Evolutionary conservation across 2,797 vertebrate species (phyloP).

Genomic region (Gobionotothen gibberifrons): DNA sequence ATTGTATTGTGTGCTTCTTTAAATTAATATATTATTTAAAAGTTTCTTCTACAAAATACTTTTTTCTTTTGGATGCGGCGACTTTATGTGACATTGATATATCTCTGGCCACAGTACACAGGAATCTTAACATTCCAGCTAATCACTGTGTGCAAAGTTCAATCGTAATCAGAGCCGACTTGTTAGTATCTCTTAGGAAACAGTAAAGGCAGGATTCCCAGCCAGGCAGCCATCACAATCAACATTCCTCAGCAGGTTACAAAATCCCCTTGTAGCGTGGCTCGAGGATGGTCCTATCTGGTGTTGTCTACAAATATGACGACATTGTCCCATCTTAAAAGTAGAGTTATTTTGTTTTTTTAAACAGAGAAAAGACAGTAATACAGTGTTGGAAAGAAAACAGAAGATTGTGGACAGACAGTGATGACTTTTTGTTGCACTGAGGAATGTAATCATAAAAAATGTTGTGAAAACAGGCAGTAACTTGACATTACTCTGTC

Average conservation of each 20-base stretch:
- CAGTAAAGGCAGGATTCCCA: slow-evolving; percentile 79
- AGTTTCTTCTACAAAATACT: too few relatives aligned
- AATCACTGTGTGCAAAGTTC: slow-evolving; percentile 85
- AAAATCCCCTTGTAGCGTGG: slow-evolving; percentile 67
- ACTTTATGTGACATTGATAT: slow-evolving; percentile 68
- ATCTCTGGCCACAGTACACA: slow-evolving; percentile 69
- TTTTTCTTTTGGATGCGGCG: slow-evolving; percentile 30
- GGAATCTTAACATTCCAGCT: slow-evolving; percentile 82
- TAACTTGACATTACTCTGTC: slow-evolving; percentile 6
- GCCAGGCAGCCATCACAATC: slow-evolving; percentile 80
- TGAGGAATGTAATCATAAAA: slow-evolving; percentile 12
- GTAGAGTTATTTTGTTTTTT: slow-evolving; percentile 11
- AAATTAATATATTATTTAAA: too few relatives aligned
- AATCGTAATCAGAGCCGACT: slow-evolving; percentile 76
- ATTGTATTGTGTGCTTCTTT: neutral
- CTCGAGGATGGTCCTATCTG: slow-evolving; percentile 60
- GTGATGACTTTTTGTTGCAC: neutral
- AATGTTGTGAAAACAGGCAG: neutral
- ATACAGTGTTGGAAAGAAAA: slow-evolving; percentile 5
- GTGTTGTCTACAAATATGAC: slow-evolving; percentile 44
- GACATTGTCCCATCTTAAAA: slow-evolving; percentile 46
- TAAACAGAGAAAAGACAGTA: neutral
- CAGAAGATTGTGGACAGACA: slow-evolving; percentile 7
- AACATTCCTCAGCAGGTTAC: slow-evolving; percentile 84
- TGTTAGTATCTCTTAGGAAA: slow-evolving; percentile 84